A percentile compares a stretch with the other conserved stretches of the same genome.
Evolutionary conservation across 2,888 invertebrate genomes (phyloP).

Genomic region (Gryllus longicercus): DNA sequence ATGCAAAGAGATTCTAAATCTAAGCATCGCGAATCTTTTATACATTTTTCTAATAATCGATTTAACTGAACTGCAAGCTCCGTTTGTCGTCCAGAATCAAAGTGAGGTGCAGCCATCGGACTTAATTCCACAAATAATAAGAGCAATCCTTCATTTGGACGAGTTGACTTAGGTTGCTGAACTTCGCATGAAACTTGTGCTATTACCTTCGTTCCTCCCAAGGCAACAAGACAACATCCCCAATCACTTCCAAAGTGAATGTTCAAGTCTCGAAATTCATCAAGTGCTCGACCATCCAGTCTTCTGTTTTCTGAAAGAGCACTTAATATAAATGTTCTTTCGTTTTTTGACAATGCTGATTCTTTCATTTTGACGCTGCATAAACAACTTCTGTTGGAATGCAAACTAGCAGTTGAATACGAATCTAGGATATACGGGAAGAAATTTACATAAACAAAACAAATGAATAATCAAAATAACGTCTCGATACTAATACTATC

Average conservation of each 20-base stretch:
- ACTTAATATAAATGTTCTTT: slow-evolving; percentile 65
- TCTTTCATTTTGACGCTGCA: slow-evolving; percentile 58
- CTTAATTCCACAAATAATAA: slow-evolving; percentile 83
- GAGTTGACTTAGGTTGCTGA: slow-evolving; percentile 73
- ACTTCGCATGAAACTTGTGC: slow-evolving; percentile 88
- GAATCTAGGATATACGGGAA: too few species aligned
- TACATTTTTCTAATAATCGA: slow-evolving; percentile 79
- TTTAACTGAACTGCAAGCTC: slow-evolving; percentile 71
- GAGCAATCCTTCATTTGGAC: slow-evolving; percentile 86
- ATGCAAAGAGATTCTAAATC: slow-evolving; percentile 95
- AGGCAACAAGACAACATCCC: slow-evolving; percentile 72
- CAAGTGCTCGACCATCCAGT: slow-evolving; percentile 71
- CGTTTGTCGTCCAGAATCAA: slow-evolving; percentile 72
- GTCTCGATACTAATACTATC: too few species aligned
- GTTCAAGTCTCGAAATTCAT: slow-evolving; percentile 67
- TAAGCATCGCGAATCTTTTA: slow-evolving; percentile 85
- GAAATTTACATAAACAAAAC: too few species aligned
- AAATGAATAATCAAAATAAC: too few species aligned
- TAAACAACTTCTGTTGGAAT: too few species aligned
- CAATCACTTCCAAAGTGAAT: slow-evolving; percentile 79
- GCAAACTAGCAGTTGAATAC: too few species aligned
- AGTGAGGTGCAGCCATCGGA: slow-evolving; percentile 80
- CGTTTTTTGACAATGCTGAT: slow-evolving; percentile 64
- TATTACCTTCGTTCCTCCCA: slow-evolving; percentile 80
- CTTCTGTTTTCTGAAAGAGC: slow-evolving; percentile 63